Base-by-base conservation (phyloP, 1,140 invertebrate genomes). In the Microplitis mediator region DNA sequence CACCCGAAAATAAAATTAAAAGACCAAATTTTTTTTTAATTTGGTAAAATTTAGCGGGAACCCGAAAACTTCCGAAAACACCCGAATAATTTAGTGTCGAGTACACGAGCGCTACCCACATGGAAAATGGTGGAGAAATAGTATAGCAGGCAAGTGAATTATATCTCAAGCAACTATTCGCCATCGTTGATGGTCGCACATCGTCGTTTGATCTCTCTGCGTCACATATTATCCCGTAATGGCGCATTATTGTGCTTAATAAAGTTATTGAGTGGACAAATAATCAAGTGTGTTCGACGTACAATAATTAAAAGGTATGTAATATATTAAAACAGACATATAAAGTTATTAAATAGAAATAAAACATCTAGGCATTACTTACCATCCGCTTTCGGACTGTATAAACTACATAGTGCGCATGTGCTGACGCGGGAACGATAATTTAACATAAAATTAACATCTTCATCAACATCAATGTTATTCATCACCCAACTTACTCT, bases 101-200 rank as follows among this genome's bases (percentile, higher is more conserved):
- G n/a, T 36, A 6, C 61, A 71, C 72, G 31, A 56, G 71, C 76
- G 73, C 77, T 76, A 68, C 58, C 72, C 77, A 79, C 76, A 80
- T 80, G 74, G 80, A 82, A 81, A 82, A 82, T 82, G 81, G 81
- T 79, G 79, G 78, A 76, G 69, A 71, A 76, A 67, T 34, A 70
- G 69, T 23, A 45, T 69, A 71, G 60, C 72, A 69, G 72, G 77
- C 73, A 75, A 69, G 77, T 73, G 39, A 45, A 45, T 45, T 45
- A 45, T 45, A 45, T 45, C 39, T 45, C 79, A 78, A 79, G 79
- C 77, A 80, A 77, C 77, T 78, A 82, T 78, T 82, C 79, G 79
- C 81, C 80, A 82, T 82, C 77, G 81, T 82, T 78, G 77, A 81
- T 79, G 76, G 76, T 54, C 56, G 75, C 69, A 76, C 67, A 76